Conservation (phyloP, 1,140 invertebrate species). For the Cyphomyrmex costatus region DNA sequence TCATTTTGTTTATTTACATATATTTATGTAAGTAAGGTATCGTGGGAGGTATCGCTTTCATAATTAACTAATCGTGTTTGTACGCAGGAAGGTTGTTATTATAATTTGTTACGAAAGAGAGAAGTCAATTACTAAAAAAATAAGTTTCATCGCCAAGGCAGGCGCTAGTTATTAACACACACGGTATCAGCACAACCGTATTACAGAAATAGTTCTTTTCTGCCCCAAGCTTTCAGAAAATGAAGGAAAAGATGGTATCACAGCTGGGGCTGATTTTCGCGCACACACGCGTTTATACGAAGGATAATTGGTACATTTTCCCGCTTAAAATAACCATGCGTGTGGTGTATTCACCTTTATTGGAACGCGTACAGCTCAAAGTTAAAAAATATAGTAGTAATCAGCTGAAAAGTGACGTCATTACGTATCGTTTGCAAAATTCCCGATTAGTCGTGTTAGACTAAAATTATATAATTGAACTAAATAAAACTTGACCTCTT, state of each 20-base stretch:
- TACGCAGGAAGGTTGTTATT: not conserved
- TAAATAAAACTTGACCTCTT: not conserved
- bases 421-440: slow-evolving; percentile 1
- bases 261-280: not conserved
- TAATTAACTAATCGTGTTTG: slow-evolving; percentile 1
- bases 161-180: slow-evolving; percentile 61
- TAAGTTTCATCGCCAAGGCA: slow-evolving; percentile 40
- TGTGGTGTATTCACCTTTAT: slow-evolving; percentile 17
- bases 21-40: not conserved
- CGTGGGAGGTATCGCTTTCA: not conserved
- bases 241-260: slow-evolving; percentile 8
- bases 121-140: slow-evolving; percentile 74
- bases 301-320: slow-evolving; percentile 68
- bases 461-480: slow-evolving; percentile 10
- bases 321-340: slow-evolving; percentile 52
- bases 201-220: slow-evolving; percentile 66
- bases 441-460: not conserved
- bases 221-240: slow-evolving; percentile 33
- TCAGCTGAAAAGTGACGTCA: slow-evolving; percentile 56
- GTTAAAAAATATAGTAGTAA: slow-evolving; percentile 64
- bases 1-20: no score
- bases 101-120: not conserved
- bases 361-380: slow-evolving; percentile 36
- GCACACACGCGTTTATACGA: not conserved
- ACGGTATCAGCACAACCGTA: slow-evolving; percentile 62